These are phyloP conservation scores for Phaenicophaeus curvirostris DNA, from an alignment of 2,797 vertebrate species.

Conservation along the genomic window DNA sequence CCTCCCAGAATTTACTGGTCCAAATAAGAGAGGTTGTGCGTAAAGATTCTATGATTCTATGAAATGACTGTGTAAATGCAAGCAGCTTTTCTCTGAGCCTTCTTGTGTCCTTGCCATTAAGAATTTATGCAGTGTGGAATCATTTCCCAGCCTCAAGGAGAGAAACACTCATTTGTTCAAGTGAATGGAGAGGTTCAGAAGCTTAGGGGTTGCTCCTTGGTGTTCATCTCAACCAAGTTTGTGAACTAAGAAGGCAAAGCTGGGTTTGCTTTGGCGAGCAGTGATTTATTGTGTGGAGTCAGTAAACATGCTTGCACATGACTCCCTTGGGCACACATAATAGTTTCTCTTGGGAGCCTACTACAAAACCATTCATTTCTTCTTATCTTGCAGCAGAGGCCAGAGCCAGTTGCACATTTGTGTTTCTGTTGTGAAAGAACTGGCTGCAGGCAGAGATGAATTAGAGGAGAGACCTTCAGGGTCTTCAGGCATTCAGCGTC, in stretches of 20 bases:
- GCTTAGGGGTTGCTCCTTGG: constrained; percentile 28
- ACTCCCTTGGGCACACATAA: constrained; percentile 21
- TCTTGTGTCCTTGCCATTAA: too few relatives aligned
- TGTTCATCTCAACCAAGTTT: constrained; percentile 32
- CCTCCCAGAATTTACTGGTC: background rate
- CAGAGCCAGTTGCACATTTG: background rate
- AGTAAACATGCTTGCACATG: constrained; percentile 57
- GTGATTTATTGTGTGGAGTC: constrained; percentile 49
- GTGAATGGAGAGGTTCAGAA: background rate
- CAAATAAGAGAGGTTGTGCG: background rate
- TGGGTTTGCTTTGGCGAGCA: background rate
- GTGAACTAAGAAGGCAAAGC: constrained; percentile 33
- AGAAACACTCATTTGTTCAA: constrained; percentile 37
- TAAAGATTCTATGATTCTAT: too few relatives aligned
- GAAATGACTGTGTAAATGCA: background rate
- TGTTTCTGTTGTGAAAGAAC: background rate
- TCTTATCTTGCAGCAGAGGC: constrained; percentile 35
- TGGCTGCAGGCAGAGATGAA: background rate
- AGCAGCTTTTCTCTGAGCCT: background rate
- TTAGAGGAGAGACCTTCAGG: background rate
- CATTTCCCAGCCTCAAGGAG: background rate
- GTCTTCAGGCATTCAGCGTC: background rate
- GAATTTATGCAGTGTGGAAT: background rate
- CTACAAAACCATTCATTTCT: constrained; percentile 19
- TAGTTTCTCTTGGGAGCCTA: constrained; percentile 38